Evolutionary conservation across 2,113 vertebrate species (phyloP).

Genomic region (Mastomys coucha): DNA sequence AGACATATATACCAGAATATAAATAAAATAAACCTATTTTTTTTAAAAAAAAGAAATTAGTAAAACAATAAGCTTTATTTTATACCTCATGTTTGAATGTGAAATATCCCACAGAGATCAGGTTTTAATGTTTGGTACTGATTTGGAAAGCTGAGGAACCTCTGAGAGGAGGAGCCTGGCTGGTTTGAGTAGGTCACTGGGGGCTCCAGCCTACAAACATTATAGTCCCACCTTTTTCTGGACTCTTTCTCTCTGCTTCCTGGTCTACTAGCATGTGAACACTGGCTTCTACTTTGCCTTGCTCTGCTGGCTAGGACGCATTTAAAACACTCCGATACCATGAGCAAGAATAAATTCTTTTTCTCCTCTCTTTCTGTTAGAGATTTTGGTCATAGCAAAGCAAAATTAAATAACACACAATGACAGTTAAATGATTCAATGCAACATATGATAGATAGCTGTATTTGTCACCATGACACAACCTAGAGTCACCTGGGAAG

Average conservation of each 20-base stretch:
- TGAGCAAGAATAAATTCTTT: neutral
- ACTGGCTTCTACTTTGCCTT: neutral
- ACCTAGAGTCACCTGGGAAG: too few relatives aligned
- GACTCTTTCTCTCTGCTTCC: neutral
- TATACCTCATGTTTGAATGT: neutral
- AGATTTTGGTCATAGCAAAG: neutral
- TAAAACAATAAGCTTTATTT: neutral
- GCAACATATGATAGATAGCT: neutral
- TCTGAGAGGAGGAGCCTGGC: neutral
- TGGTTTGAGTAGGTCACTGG: neutral
- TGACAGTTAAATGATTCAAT: slow-evolving; percentile 44
- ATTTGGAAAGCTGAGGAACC: neutral
- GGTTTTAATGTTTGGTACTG: too few relatives aligned
- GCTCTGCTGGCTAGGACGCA: neutral
- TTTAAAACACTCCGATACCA: neutral
- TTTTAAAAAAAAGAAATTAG: neutral
- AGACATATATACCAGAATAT: neutral
- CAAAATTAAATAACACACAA: neutral
- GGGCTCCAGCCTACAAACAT: neutral
- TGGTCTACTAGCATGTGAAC: neutral
- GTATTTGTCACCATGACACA: neutral
- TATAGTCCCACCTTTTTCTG: neutral
- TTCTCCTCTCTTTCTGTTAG: neutral
- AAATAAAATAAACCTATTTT: neutral
- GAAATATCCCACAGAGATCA: neutral